phyloP scores from a whole-genome alignment of 1,140 invertebrate species.

The Neodiprion fabricii region DNA sequence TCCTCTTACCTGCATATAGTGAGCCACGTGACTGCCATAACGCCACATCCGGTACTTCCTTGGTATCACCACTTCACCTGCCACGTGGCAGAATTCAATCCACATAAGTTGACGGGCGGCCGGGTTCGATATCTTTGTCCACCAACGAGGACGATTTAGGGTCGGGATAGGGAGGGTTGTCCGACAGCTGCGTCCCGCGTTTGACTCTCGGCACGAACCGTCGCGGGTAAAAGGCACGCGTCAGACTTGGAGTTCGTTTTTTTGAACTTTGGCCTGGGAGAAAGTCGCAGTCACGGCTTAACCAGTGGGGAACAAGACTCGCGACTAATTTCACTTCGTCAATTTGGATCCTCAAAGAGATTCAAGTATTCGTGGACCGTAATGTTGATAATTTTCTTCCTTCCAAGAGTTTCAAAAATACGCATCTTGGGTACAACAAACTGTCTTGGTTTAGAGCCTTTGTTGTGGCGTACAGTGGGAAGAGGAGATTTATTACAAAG shows the following conservation, averaged over 20 bases:
- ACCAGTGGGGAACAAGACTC: not conserved
- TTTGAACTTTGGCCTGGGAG: not conserved
- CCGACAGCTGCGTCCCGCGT: slow-evolving; percentile 43
- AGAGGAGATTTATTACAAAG: not conserved
- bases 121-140: not conserved
- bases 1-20: slow-evolving; percentile 46
- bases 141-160: not conserved
- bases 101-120: slow-evolving; percentile 14
- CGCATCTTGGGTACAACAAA: not conserved
- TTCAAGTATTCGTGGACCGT: not conserved
- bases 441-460: not conserved
- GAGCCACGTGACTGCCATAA: slow-evolving; percentile 16
- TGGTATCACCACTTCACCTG: slow-evolving; percentile 47
- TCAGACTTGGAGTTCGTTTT: not conserved
- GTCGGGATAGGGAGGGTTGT: not conserved
- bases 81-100: slow-evolving; percentile 54
- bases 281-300: not conserved
- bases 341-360: not conserved
- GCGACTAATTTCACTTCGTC: not conserved
- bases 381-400: not conserved
- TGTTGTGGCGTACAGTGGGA: not conserved
- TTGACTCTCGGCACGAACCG: slow-evolving; percentile 9
- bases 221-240: not conserved
- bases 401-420: not conserved
- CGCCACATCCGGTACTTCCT: not conserved